phyloP scores from a whole-genome alignment of 2,888 invertebrate species.

The Seira musarum region DNA sequence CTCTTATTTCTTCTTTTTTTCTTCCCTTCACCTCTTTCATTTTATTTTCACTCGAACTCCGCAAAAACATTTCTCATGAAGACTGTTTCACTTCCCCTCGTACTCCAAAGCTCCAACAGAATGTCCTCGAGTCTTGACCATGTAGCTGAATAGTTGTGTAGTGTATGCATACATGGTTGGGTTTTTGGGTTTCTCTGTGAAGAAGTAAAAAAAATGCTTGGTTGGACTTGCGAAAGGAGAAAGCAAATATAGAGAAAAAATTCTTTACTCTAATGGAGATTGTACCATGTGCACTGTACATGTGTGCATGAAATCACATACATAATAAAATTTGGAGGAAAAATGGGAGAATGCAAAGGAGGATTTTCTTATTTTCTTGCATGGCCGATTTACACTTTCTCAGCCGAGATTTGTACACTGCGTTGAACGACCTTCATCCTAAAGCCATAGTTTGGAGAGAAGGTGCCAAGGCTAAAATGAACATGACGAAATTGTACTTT shows the following conservation, averaged over 20 bases:
- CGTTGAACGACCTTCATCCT: constrained; percentile 27
- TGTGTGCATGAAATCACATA: neutral
- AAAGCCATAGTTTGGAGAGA: neutral
- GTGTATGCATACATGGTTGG: neutral
- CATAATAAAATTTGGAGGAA: neutral
- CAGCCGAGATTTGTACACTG: neutral
- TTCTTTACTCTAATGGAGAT: neutral
- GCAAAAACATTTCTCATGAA: neutral
- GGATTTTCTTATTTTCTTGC: constrained; percentile 6
- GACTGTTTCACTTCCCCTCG: neutral
- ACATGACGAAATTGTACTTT: too few species aligned
- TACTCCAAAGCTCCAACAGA: neutral
- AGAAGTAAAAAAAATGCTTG: neutral
- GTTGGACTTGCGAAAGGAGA: neutral
- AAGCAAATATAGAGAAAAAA: neutral
- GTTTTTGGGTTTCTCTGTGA: too few species aligned
- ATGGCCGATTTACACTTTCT: neutral
- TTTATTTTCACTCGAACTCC: neutral
- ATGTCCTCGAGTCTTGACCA: neutral
- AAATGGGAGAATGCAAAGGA: constrained; percentile 16
- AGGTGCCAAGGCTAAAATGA: constrained; percentile 28
- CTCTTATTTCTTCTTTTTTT: too few species aligned
- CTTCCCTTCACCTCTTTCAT: constrained; percentile 27
- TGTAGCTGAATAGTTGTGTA: neutral
- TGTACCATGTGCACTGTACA: neutral